Evolutionary conservation across 2,113 vertebrate species (phyloP), one percentile per base, ranked within the genome.

Genomic region (Paradoxurus hermaphroditus): DNA sequence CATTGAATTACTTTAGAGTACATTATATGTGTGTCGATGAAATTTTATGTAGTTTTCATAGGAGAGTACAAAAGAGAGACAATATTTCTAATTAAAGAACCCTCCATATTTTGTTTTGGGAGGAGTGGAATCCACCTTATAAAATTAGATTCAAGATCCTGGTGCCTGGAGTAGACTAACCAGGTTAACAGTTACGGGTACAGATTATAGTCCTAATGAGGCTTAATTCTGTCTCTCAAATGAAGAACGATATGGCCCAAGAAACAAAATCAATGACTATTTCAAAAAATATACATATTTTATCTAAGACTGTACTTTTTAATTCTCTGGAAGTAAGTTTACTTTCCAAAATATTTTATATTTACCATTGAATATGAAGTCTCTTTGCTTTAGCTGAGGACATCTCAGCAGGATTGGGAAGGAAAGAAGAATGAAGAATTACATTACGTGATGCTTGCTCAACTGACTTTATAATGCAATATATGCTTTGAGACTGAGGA

Each of bases 331-430:
- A 56, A 94, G 62, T 2, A 93, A 78, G 65, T 81, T 86, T 36
- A 59, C 36, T 84, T 96, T 89, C 39, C 15, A 46, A 73, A 95
- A 78, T 93, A 82, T 46, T 68, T 84, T 94, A 29, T 59, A 78
- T 72, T 83, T 86, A 51, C 5, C 46, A 51, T 13, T 84, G n/a
- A 96, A 77, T 53, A 9, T 31, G 23, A 89, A 56, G 46, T 70
- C 44, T 9, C 23, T 77, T 87, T 89, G 3, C 19, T 91, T 90
- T 90, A 53, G 23, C 49, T 82, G 29, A 97, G 41, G 16, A 79
- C 4, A 84, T 15, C 49, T 46, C 36, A 68, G 0, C 9, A 94
- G 36, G 19, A 29, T 10, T 89, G 34, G 39, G 49, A 95, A 95
- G 12, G 27, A 8, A n/a, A 87, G 53, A 31, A 88, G 96, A 87